Conservation (phyloP, 2,888 invertebrate genomes). For the Diarsia rubi region DNA sequence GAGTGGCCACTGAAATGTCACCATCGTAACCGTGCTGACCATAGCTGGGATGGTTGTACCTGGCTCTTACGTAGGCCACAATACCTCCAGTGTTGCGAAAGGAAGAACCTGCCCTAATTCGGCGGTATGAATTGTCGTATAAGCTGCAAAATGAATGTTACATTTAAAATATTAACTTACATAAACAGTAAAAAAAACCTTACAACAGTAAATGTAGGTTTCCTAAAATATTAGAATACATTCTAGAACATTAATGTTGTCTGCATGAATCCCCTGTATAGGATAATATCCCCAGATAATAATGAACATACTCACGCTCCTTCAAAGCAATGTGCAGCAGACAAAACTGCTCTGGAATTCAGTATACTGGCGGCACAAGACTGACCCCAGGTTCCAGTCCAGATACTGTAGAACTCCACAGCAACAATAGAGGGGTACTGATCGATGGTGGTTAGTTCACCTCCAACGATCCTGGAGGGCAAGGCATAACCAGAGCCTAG, state of each 20-base stretch:
- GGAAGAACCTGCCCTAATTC: constrained; percentile 75
- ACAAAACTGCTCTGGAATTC: constrained; percentile 45
- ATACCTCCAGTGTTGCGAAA: constrained; percentile 76
- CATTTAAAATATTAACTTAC: too few species aligned
- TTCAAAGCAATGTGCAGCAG: constrained; percentile 71
- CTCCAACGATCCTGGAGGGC: constrained; percentile 67
- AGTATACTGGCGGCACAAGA: constrained; percentile 71
- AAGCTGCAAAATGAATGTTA: constrained; percentile 21
- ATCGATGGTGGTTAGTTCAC: constrained; percentile 69
- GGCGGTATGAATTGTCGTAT: not conserved
- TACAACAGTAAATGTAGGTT: not conserved
- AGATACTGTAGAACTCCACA: constrained; percentile 62
- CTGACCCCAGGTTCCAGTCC: constrained; percentile 66
- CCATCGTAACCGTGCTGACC: constrained; percentile 66
- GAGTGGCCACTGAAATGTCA: constrained; percentile 74
- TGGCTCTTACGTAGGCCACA: constrained; percentile 60
- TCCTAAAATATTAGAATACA: not conserved
- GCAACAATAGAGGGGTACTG: constrained; percentile 72
- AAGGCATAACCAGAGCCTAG: constrained; percentile 40
- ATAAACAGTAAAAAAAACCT: too few species aligned
- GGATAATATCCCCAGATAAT: too few species aligned
- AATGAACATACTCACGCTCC: constrained; percentile 60
- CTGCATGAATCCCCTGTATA: not conserved
- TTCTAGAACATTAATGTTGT: not conserved
- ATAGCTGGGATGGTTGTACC: constrained; percentile 75